Percentiles rank a stretch among this genome's conserved stretches.
Conservation (phyloP, 1,140 invertebrate genomes). For the Drosophila murphyi region DNA sequence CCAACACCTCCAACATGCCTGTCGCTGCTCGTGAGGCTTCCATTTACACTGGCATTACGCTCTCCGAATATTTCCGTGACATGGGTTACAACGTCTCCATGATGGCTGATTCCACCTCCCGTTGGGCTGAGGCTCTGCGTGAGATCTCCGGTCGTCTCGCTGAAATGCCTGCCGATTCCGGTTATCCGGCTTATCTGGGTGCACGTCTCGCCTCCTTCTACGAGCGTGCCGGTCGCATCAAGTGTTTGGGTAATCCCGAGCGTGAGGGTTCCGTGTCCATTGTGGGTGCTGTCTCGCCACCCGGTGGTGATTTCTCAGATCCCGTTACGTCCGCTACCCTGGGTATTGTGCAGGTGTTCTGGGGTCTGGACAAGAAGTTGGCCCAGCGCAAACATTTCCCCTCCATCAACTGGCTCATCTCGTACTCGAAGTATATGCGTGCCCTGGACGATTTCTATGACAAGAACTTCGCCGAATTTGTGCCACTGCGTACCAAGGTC, state of each 20-base stretch:
- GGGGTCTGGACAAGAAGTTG: conserved; percentile 99
- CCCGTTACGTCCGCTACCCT: conserved; percentile 99
- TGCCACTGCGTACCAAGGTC: conserved; percentile 96
- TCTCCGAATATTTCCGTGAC: conserved; percentile 99
- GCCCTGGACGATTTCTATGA: conserved; percentile 99
- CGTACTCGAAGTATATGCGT: conserved; percentile 99
- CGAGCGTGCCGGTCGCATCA: conserved; percentile 98
- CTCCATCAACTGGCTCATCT: conserved; percentile 99
- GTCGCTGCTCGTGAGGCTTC: conserved; percentile 99
- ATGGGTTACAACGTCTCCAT: conserved; percentile 99
- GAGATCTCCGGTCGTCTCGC: conserved; percentile 99
- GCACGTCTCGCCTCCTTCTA: conserved; percentile 99
- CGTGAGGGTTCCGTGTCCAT: conserved; percentile 99
- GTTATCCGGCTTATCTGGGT: conserved; percentile 99
- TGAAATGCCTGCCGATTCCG: conserved; percentile 99
- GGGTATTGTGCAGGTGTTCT: conserved; percentile 99
- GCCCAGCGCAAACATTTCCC: conserved; percentile 99
- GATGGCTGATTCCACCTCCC: conserved; percentile 99
- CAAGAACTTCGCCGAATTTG: conserved; percentile 99
- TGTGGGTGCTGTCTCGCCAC: conserved; percentile 99
- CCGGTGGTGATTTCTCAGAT: conserved; percentile 99
- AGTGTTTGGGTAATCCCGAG: conserved; percentile 99
- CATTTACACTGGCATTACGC: conserved; percentile 98
- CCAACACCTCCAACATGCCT: conserved; percentile 99
- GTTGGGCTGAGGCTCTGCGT: conserved; percentile 99